Evolutionary conservation across 2,113 vertebrate genomes (phyloP), one percentile per base, ranked within the genome.

Genomic region (Anoura caudifer): DNA sequence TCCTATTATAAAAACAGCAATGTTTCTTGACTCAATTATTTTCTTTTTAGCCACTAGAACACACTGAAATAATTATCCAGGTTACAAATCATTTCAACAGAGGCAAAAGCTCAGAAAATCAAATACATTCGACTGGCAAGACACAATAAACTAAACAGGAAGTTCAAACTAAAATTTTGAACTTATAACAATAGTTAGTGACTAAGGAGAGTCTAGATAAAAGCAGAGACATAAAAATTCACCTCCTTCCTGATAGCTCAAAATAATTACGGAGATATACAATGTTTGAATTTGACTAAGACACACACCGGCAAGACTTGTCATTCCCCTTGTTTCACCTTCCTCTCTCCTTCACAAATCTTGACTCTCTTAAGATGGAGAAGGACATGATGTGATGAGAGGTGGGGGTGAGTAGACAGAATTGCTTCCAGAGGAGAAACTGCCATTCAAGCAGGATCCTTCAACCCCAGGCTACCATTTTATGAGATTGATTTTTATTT

Each of bases 11-110:
- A 95, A 95, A 97, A 87, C 63, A 95, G 59, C 50, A 87, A 11
- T 61, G 33, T 50, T 96, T 87, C 47, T 72, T 61, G 93, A 50
- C 33, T 41, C 36, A 65, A 7, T 77, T 70, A 77, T 81, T 90
- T 83, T 52, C 33, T 87, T 76, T 92, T 88, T 94, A 72, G 28
- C 72, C 63, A 69, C 67, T 56, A 81, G 38, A 92, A 67, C 52
- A 52, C 31, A 95, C 75, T 87, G 86, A 97, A 97, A 91, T 95
- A 96, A 95, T 88, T 91, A 31, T 41, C 13, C 4, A 52, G 22
- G 11, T 81, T 69, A 95, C 87, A 97, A 91, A 97, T 94, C 94
- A 97, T 96, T 90, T 96, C 83, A 97, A 90, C 59, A 95, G 80
- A 92, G 84, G 70, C 41, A 96, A 97, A 90, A 59, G 38, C 13